phyloP scores from a whole-genome alignment of 2,113 vertebrate genomes.

The Loxodonta africana region DNA sequence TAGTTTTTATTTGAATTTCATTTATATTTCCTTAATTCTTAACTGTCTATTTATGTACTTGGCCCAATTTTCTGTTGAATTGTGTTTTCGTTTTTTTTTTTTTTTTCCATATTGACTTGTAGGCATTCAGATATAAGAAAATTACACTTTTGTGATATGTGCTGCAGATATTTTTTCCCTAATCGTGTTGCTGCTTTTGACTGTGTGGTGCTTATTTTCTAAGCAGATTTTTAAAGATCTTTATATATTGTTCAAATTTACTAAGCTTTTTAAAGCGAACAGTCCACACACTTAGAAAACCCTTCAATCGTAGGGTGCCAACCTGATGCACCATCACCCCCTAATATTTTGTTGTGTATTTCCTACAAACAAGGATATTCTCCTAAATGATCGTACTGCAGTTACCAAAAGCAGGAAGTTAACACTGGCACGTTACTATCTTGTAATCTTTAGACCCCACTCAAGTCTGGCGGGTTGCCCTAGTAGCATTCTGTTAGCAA shows the following conservation, averaged over 20 bases:
- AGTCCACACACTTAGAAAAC: not conserved
- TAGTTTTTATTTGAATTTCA: constrained; percentile 29
- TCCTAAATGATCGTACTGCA: not conserved
- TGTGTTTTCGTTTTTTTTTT: not conserved
- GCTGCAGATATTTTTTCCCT: not conserved
- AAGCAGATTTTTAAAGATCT: not conserved
- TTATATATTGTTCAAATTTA: not conserved
- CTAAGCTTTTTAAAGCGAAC: not conserved
- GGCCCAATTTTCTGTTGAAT: constrained; percentile 13
- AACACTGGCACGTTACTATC: not conserved
- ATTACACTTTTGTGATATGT: constrained; percentile 3
- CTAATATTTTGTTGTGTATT: not conserved
- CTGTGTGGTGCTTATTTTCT: not conserved
- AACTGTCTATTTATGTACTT: constrained; percentile 18
- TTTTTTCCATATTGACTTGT: not conserved
- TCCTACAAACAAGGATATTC: constrained; percentile 26
- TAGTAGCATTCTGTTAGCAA: not conserved
- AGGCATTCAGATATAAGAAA: not conserved
- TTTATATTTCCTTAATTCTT: constrained; percentile 49
- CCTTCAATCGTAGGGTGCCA: constrained; percentile 5
- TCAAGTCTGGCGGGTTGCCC: not conserved
- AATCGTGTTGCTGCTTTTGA: constrained; percentile 22
- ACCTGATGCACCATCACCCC: not conserved
- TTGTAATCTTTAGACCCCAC: not conserved
- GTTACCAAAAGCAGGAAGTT: constrained; percentile 40